Percentiles rank a stretch among this genome's conserved stretches.
Conservation (phyloP, 2,888 invertebrate genomes). For the Meliscaeva auricollis region DNA sequence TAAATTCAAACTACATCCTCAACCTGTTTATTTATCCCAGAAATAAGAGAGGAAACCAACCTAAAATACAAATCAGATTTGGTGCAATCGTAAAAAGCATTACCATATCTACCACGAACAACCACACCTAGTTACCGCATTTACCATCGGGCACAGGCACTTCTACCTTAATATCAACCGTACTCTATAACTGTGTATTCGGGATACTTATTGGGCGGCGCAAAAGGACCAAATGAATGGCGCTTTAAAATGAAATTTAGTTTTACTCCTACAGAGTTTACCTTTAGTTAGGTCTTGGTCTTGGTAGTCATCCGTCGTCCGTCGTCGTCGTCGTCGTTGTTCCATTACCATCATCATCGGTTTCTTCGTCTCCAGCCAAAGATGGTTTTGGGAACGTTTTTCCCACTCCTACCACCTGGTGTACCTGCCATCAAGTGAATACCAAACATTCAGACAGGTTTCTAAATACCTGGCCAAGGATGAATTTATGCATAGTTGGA, state of each 20-base stretch:
- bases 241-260: constrained; percentile 76
- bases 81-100: constrained; percentile 76
- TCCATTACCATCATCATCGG: constrained; percentile 37
- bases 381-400: constrained; percentile 28
- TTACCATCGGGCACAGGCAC: constrained; percentile 69
- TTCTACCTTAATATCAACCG: constrained; percentile 65
- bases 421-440: constrained; percentile 53
- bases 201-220: constrained; percentile 60
- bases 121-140: constrained; percentile 76
- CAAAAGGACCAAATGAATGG: constrained; percentile 73
- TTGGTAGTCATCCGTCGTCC: neutral
- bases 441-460: constrained; percentile 72
- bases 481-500: constrained; percentile 74
- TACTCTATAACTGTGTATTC: constrained; percentile 32
- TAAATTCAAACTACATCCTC: constrained; percentile 77
- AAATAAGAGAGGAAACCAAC: constrained; percentile 69
- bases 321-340: too few relatives aligned
- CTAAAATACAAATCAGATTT: constrained; percentile 76
- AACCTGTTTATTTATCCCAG: constrained; percentile 36
- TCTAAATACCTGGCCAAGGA: constrained; percentile 73
- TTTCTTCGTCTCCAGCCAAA: constrained; percentile 29
- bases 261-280: constrained; percentile 51
- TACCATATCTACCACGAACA: constrained; percentile 74
- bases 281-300: neutral
- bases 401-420: constrained; percentile 10